Percentiles rank a stretch among this genome's conserved stretches.
phyloP scores from a whole-genome alignment of 2,113 vertebrate genomes.

The Dermatemys mawii region DNA sequence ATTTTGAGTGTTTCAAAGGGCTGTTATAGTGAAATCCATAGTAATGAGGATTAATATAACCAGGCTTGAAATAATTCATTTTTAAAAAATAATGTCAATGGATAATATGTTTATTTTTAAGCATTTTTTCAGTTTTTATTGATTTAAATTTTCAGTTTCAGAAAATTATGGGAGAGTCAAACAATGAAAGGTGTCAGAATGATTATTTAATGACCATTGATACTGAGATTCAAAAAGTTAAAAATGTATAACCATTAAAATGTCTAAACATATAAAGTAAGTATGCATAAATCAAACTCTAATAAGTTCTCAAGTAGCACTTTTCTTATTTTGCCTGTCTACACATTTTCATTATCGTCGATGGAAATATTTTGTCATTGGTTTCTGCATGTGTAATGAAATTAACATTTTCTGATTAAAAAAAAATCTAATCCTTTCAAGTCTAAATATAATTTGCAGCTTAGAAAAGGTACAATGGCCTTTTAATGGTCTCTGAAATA shows the following conservation, averaged over 20 bases:
- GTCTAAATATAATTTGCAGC: neutral
- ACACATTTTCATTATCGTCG: neutral
- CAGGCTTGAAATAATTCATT: neutral
- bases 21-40: slow-evolving; percentile 40
- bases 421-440: neutral
- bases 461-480: slow-evolving; percentile 52
- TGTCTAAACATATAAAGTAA: neutral
- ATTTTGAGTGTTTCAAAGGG: slow-evolving; percentile 33
- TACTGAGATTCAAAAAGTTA: neutral
- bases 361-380: neutral
- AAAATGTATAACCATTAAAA: neutral
- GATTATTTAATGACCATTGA: neutral
- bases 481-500: slow-evolving; percentile 25
- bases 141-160: neutral
- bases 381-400: neutral
- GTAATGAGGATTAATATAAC: slow-evolving; percentile 66
- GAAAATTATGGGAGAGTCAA: neutral
- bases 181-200: neutral
- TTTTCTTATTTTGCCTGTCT: neutral
- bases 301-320: neutral
- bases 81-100: neutral
- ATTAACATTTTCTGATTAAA: neutral
- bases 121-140: neutral
- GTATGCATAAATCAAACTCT: neutral
- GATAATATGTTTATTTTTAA: neutral